Conservation (phyloP, 2,113 vertebrate genomes). For the Syngnathus scovelli region DNA sequence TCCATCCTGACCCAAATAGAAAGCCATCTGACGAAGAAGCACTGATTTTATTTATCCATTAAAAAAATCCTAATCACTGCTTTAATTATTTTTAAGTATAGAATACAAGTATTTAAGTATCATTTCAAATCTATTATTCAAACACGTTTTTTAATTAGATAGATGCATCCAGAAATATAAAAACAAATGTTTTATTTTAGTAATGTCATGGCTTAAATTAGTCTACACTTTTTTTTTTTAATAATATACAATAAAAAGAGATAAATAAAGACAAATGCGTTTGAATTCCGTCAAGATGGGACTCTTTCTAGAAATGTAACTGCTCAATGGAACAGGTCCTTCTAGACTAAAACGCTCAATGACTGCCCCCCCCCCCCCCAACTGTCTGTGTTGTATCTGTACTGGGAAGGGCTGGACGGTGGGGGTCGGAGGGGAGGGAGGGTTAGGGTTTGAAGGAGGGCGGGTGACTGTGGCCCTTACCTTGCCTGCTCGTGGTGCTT, state of each 20-base stretch:
- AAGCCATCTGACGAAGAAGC: too few relatives aligned
- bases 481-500: conserved; percentile 80
- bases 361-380: neutral
- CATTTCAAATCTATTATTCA: neutral
- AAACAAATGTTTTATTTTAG: neutral
- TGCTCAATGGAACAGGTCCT: neutral
- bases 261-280: neutral
- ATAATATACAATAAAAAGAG: neutral
- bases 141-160: neutral
- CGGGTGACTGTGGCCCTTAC: conserved; percentile 75
- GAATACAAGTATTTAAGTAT: neutral
- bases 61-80: too few relatives aligned
- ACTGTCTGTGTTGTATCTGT: neutral
- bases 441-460: conserved; percentile 11
- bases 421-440: neutral
- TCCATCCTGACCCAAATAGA: too few relatives aligned
- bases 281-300: neutral
- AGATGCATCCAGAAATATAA: too few relatives aligned
- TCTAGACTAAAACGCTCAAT: neutral
- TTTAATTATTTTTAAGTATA: neutral
- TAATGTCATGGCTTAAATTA: neutral
- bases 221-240: neutral
- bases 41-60: too few relatives aligned
- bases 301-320: neutral
- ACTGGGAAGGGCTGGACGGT: neutral